phyloP scores from a whole-genome alignment of 2,888 invertebrate genomes.

The Acleris literana region DNA sequence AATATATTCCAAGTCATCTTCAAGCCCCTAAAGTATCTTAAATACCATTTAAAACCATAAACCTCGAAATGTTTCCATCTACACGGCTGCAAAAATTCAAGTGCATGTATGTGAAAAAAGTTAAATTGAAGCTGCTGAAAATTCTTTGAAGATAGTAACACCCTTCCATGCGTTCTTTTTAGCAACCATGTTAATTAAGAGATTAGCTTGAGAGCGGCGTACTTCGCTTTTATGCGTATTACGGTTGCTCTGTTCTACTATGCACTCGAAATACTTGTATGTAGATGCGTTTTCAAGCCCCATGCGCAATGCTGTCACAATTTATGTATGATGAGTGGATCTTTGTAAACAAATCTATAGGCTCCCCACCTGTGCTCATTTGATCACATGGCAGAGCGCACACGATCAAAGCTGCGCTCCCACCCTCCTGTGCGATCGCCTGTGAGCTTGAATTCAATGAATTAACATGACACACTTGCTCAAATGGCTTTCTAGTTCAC shows the following conservation, averaged over 20 bases:
- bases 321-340: conserved; percentile 44
- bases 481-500: conserved; percentile 48
- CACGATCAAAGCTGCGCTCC: conserved; percentile 74
- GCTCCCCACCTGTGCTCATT: conserved; percentile 59
- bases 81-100: not conserved
- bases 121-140: not conserved
- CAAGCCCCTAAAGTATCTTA: not conserved
- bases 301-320: conserved; percentile 32
- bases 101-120: conserved; percentile 1
- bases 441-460: conserved; percentile 72
- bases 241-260: not conserved
- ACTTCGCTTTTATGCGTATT: conserved; percentile 14
- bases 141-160: conserved; percentile 16
- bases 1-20: not conserved
- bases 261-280: not conserved
- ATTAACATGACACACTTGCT: conserved; percentile 72
- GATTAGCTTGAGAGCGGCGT: conserved; percentile 6
- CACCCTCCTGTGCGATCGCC: conserved; percentile 65
- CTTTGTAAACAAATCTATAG: conserved; percentile 47
- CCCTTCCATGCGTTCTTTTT: not conserved
- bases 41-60: not conserved
- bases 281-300: conserved; percentile 14
- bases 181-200: conserved; percentile 15
- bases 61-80: not conserved
- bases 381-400: conserved; percentile 74